Evolutionary conservation across 2,888 invertebrate species (phyloP).

Genomic region (Parelbella ahira): DNA sequence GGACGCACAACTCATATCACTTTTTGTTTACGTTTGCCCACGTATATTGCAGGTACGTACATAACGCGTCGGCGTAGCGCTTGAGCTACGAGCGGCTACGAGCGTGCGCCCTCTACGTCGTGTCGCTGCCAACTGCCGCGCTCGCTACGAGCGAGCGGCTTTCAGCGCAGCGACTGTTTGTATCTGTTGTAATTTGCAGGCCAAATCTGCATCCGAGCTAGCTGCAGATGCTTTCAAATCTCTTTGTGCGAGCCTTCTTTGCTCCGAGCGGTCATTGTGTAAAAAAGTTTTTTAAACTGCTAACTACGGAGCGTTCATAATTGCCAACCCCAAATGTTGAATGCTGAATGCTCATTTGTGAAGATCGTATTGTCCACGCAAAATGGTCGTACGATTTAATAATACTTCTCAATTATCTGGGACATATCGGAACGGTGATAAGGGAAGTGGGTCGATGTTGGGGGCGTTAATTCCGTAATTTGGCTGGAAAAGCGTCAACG

Average conservation of each 20-base stretch:
- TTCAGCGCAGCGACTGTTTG: slow-evolving; percentile 59
- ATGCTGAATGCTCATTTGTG: slow-evolving; percentile 19
- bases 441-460: slow-evolving; percentile 45
- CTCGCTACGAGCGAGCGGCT: slow-evolving; percentile 35
- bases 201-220: slow-evolving; percentile 66
- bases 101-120: slow-evolving; percentile 58
- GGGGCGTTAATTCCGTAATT: slow-evolving; percentile 55
- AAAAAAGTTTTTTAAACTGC: slow-evolving; percentile 53
- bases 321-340: slow-evolving; percentile 36
- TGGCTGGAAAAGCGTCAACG: slow-evolving; percentile 52
- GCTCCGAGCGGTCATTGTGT: slow-evolving; percentile 63
- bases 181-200: slow-evolving; percentile 70
- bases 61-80: slow-evolving; percentile 64
- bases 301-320: slow-evolving; percentile 40
- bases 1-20: slow-evolving; percentile 79
- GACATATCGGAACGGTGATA: slow-evolving; percentile 35
- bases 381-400: slow-evolving; percentile 20
- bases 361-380: slow-evolving; percentile 15
- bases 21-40: slow-evolving; percentile 71
- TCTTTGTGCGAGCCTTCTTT: slow-evolving; percentile 68
- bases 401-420: slow-evolving; percentile 16
- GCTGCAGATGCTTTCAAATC: slow-evolving; percentile 73
- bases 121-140: slow-evolving; percentile 66
- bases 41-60: slow-evolving; percentile 58
- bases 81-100: slow-evolving; percentile 55